A percentile compares a stretch with the other conserved stretches of the same genome.
These are phyloP conservation scores for Carduelis carduelis DNA, from an alignment of 2,797 vertebrate genomes.

Conservation along the genomic window DNA sequence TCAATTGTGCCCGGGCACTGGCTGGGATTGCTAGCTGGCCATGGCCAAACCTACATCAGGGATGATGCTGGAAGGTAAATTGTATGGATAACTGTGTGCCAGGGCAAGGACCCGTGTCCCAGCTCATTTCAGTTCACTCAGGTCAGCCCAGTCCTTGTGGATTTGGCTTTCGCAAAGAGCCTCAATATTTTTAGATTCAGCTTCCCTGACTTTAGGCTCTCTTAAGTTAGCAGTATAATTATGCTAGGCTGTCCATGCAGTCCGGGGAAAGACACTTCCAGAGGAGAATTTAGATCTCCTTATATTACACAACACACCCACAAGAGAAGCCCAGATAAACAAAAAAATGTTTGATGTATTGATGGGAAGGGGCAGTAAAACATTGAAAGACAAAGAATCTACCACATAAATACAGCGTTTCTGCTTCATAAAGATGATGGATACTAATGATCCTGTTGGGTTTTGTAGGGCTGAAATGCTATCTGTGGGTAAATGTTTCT, in stretches of 20 bases:
- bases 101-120: background rate
- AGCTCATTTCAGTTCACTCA: background rate
- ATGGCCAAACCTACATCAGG: accelerated
- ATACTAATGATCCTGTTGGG: background rate
- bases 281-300: background rate
- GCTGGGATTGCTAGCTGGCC: background rate
- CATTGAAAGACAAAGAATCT: background rate
- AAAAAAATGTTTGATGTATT: background rate
- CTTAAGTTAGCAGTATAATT: background rate
- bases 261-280: background rate
- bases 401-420: background rate
- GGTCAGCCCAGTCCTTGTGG: background rate
- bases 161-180: background rate
- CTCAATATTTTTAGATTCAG: background rate
- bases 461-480: background rate
- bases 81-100: background rate
- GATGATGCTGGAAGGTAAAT: background rate
- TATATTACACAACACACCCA: background rate
- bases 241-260: background rate
- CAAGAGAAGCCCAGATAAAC: background rate
- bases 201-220: background rate
- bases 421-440: background rate
- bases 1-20: background rate
- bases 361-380: background rate
- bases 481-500: background rate